phyloP scores from a whole-genome alignment of 2,113 vertebrate genomes.

The Embiotoca jacksoni region DNA sequence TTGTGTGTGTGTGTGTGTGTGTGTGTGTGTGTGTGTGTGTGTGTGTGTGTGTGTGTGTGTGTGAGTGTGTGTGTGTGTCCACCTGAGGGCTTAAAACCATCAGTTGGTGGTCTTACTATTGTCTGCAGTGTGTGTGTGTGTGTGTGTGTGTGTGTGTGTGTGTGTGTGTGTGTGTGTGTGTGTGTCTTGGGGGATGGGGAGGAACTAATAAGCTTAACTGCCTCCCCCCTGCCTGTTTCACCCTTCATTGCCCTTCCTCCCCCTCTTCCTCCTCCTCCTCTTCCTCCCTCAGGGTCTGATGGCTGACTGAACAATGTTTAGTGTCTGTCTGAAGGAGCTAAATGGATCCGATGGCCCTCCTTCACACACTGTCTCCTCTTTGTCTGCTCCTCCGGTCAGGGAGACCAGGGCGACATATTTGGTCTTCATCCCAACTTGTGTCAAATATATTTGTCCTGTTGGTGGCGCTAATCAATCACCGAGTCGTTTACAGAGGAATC shows the following conservation, averaged over 20 bases:
- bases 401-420: too few relatives aligned
- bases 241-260: slow-evolving; percentile 63
- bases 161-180: slow-evolving; percentile 32
- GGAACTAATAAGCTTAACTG: slow-evolving; percentile 74
- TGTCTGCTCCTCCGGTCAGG: neutral
- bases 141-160: slow-evolving; percentile 43
- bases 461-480: neutral
- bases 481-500: neutral
- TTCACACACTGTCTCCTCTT: slow-evolving; percentile 10
- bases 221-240: slow-evolving; percentile 46
- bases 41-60: neutral
- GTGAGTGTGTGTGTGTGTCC: neutral
- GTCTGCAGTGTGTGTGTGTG: slow-evolving; percentile 27
- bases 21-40: neutral
- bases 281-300: slow-evolving; percentile 58
- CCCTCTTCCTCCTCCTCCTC: slow-evolving; percentile 58
- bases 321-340: slow-evolving; percentile 67
- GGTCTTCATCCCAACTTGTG: too few relatives aligned
- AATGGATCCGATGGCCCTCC: slow-evolving; percentile 43
- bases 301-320: slow-evolving; percentile 72
- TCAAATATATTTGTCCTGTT: neutral
- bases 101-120: slow-evolving; percentile 59
- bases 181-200: slow-evolving; percentile 57
- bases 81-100: slow-evolving; percentile 51
- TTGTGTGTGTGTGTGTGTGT: neutral